phyloP scores from a whole-genome alignment of 2,797 vertebrate species.

The Botia kubotai region DNA sequence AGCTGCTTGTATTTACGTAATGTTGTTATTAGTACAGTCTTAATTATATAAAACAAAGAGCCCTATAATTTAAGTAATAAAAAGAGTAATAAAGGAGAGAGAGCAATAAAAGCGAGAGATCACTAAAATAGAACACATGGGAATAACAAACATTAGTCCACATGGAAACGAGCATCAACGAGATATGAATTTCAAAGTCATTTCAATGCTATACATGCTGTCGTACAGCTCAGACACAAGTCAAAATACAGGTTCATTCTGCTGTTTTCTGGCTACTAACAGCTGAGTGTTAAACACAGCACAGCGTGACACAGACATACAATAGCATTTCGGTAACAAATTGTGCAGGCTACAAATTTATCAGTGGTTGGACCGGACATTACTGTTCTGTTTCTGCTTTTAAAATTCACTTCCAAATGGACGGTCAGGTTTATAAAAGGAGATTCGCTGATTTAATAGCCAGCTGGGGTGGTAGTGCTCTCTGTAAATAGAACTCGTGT shows the following conservation, averaged over 20 bases:
- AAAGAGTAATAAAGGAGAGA: constrained; percentile 1
- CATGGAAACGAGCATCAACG: not conserved
- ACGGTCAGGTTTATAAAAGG: constrained; percentile 20
- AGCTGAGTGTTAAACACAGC: constrained; percentile 12
- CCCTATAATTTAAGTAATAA: not conserved
- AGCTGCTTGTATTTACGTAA: not conserved
- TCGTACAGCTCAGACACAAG: not conserved
- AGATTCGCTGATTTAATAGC: constrained; percentile 3
- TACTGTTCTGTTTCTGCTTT: constrained; percentile 12
- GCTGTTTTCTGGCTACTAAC: constrained; percentile 10
- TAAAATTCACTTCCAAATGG: constrained; percentile 30
- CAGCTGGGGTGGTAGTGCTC: constrained; percentile 1
- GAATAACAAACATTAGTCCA: not conserved
- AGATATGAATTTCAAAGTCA: not conserved
- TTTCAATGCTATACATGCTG: not conserved
- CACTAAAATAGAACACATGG: not conserved
- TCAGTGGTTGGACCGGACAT: constrained; percentile 8
- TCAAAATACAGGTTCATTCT: not conserved
- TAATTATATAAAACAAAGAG: not conserved
- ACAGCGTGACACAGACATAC: not conserved
- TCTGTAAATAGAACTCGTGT: constrained; percentile 7
- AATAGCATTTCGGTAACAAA: constrained; percentile 8
- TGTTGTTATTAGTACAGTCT: constrained; percentile 7
- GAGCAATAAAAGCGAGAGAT: not conserved
- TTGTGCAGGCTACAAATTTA: constrained; percentile 29